Percentiles rank a stretch among this genome's conserved stretches.
phyloP scores from a whole-genome alignment of 1,140 invertebrate species.

The Drosophila sucinea region DNA sequence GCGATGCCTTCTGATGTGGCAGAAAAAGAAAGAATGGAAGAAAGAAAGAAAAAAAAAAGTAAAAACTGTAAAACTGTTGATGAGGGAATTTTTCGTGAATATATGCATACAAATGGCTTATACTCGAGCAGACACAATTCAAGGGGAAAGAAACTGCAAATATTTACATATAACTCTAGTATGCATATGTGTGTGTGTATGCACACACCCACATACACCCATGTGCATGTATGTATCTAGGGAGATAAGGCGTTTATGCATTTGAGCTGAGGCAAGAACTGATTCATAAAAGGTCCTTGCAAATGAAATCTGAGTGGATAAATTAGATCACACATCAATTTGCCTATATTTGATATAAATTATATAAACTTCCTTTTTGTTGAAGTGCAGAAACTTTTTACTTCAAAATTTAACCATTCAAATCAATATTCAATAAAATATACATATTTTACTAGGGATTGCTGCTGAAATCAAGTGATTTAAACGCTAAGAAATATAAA shows the following conservation, averaged over 20 bases:
- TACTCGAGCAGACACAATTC: conserved; percentile 10
- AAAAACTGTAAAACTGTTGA: conserved; percentile 5
- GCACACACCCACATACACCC: neutral
- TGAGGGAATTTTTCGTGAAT: conserved; percentile 9
- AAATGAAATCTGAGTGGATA: neutral
- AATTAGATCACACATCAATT: neutral
- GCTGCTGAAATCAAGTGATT: too few species aligned
- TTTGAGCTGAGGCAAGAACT: neutral
- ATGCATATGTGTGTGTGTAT: neutral
- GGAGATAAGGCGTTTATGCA: conserved; percentile 7
- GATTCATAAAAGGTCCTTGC: neutral
- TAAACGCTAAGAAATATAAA: too few species aligned
- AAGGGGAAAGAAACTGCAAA: conserved; percentile 25
- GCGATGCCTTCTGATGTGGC: neutral
- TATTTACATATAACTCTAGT: neutral
- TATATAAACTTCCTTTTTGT: too few species aligned
- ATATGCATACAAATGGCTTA: conserved; percentile 12
- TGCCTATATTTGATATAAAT: neutral
- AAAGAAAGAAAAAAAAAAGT: neutral
- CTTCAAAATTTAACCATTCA: too few species aligned
- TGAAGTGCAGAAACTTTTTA: too few species aligned
- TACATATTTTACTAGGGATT: too few species aligned
- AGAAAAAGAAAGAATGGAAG: neutral
- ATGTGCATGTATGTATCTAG: neutral
- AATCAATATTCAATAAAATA: too few species aligned